Base-by-base conservation (phyloP, 92 coral and sea anemone species). In the Epizoanthus rinbou region DNA sequence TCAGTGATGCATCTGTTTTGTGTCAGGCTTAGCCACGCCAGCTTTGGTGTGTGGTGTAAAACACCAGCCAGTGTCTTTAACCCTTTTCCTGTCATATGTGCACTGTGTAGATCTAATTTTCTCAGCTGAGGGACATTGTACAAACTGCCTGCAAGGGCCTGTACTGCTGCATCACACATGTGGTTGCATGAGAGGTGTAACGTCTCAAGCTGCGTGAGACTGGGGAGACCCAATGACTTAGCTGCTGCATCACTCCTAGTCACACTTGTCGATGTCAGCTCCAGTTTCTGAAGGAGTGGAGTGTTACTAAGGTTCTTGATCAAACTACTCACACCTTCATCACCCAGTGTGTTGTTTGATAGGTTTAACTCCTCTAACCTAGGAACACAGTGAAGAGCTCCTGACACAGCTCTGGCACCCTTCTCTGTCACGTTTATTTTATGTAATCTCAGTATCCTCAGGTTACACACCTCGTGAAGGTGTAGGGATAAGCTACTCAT, bases 71-170 rank as follows among this genome's bases (percentile, higher is more conserved):
- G 73, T 31, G 73, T 43, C 45, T 67, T 67, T 67, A 67, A 31
- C 6, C 73, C 73, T 67, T 25, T 5, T 31, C 47, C 73, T 67
- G 73, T 67, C 73, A 67, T 67, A 0, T 67, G 73, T 67, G 73
- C 31, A 28, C 31, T 28, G n/a, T n/a, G n/a, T n/a, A n/a, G n/a
- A n/a, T n/a, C n/a, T n/a, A n/a, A n/a, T n/a, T n/a, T n/a, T n/a
- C n/a, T 28, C 31, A 28, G 31, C 31, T 2, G 31, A 28, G 31
- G 31, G 31, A 28, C 31, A 2, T 28, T 28, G 31, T 28, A 2
- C 31, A 28, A 2, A 28, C 31, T 28, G 31, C 31, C 31, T 28
- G 31, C 31, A 28, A 28, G 31, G 31, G 31, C 31, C 31, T 28
- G 31, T 28, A 28, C 31, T 28, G 31, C 31, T 28, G 31, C 31